Conservation (phyloP, 1,140 invertebrate species). For the Conus betulinus region DNA sequence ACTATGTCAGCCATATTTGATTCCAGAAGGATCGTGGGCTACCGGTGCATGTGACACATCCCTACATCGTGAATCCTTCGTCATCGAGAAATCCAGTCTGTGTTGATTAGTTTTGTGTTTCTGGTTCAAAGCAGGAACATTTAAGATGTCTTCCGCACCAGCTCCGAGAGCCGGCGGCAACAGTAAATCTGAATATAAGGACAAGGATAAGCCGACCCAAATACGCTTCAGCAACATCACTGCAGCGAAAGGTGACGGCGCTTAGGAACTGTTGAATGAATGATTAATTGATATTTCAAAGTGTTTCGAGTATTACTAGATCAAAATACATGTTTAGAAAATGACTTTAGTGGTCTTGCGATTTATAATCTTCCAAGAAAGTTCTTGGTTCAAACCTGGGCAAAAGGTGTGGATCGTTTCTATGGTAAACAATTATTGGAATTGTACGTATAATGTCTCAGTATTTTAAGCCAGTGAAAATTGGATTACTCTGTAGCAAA, state of each 20-base stretch:
- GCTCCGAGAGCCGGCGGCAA: slow-evolving; percentile 4
- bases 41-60: background rate
- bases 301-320: background rate
- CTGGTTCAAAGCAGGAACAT: slow-evolving; percentile 14
- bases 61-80: slow-evolving; percentile 17
- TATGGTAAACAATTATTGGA: slow-evolving; percentile 29
- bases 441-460: too few relatives aligned
- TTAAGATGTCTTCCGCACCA: slow-evolving; percentile 41
- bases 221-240: slow-evolving; percentile 97
- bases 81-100: slow-evolving; percentile 2
- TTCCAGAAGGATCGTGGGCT: slow-evolving; percentile 40
- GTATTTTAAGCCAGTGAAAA: too few relatives aligned
- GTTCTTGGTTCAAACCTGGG: too few relatives aligned
- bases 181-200: slow-evolving; percentile 73
- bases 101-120: background rate
- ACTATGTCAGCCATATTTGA: slow-evolving; percentile 2
- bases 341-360: too few relatives aligned
- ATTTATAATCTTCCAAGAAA: too few relatives aligned
- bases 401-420: slow-evolving; percentile 6
- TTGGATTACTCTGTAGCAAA: too few relatives aligned
- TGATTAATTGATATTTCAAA: background rate
- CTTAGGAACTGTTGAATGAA: background rate
- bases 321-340: too few relatives aligned
- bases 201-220: slow-evolving; percentile 94
- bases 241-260: slow-evolving; percentile 93